Conservation (phyloP, 1,140 invertebrate genomes). For the Heliconius hewitsoni region DNA sequence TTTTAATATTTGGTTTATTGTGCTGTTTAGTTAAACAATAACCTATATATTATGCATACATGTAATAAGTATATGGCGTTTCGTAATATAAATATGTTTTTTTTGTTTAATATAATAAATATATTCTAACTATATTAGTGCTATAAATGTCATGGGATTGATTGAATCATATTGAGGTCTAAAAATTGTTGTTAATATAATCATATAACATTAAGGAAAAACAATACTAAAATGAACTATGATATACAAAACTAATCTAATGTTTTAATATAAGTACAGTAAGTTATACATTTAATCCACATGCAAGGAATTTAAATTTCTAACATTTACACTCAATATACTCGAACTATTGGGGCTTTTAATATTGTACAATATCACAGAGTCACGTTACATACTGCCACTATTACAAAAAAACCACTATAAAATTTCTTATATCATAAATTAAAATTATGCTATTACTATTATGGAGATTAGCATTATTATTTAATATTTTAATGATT, state of each 20-base stretch:
- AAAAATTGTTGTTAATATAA: background rate
- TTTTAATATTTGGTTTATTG: constrained; percentile 72
- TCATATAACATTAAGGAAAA: constrained; percentile 4
- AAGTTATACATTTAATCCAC: constrained; percentile 14
- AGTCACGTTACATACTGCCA: constrained; percentile 47
- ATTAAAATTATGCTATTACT: background rate
- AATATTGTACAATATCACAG: constrained; percentile 59
- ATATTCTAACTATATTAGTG: background rate
- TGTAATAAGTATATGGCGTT: constrained; percentile 26
- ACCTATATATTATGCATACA: constrained; percentile 32
- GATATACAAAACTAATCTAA: constrained; percentile 3
- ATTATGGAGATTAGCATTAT: background rate
- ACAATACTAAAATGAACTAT: background rate
- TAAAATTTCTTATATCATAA: background rate
- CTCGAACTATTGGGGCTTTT: constrained; percentile 19
- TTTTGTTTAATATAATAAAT: constrained; percentile 1
- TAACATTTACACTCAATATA: constrained; percentile 19
- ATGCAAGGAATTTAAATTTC: constrained; percentile 20
- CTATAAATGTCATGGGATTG: background rate
- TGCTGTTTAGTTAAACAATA: constrained; percentile 56
- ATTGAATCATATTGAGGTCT: background rate
- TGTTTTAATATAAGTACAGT: constrained; percentile 18
- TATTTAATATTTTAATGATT: no score
- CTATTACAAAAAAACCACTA: background rate
- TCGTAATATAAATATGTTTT: constrained; percentile 3